These are phyloP conservation scores for Lordiphosa collinella DNA, from an alignment of 1,140 invertebrate species.

Conservation along the genomic window DNA sequence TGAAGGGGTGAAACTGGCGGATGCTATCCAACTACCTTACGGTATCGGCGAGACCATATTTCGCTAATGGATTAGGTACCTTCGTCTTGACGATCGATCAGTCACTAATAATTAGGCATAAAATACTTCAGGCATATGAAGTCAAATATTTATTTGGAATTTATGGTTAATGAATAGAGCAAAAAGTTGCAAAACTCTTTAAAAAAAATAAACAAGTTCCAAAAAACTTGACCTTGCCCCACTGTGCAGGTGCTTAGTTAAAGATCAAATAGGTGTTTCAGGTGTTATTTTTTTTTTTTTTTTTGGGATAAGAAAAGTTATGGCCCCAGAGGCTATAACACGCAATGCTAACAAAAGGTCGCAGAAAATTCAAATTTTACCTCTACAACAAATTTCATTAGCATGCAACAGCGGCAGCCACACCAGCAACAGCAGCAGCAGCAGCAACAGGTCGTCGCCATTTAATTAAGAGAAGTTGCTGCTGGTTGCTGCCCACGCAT, in stretches of 20 bases:
- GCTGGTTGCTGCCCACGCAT: slow-evolving; percentile 66
- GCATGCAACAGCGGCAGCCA: slow-evolving; percentile 38
- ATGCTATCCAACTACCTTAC: too few species aligned
- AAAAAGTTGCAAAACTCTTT: too few species aligned
- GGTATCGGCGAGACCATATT: too few species aligned
- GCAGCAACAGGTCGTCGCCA: slow-evolving; percentile 53
- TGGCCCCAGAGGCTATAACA: slow-evolving; percentile 51
- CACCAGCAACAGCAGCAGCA: neutral
- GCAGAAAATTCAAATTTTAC: slow-evolving; percentile 17
- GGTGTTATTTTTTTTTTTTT: neutral
- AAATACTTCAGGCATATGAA: too few species aligned
- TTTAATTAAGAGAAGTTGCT: slow-evolving; percentile 71
- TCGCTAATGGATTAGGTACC: too few species aligned
- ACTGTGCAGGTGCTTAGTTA: slow-evolving; percentile 19
- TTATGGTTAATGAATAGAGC: too few species aligned
- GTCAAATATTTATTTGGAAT: too few species aligned
- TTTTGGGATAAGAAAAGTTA: slow-evolving; percentile 23
- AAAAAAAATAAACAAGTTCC: too few species aligned
- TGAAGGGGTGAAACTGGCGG: too few species aligned
- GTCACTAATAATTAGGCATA: too few species aligned
- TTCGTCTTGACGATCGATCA: too few species aligned
- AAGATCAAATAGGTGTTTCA: slow-evolving; percentile 15
- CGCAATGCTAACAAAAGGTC: slow-evolving; percentile 65
- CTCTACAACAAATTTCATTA: slow-evolving; percentile 42
- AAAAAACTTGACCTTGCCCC: too few species aligned